These are phyloP conservation scores for Actinopyga echinites DNA, from an alignment of 53 echinoderm and acorn worm genomes.

Conservation along the genomic window DNA sequence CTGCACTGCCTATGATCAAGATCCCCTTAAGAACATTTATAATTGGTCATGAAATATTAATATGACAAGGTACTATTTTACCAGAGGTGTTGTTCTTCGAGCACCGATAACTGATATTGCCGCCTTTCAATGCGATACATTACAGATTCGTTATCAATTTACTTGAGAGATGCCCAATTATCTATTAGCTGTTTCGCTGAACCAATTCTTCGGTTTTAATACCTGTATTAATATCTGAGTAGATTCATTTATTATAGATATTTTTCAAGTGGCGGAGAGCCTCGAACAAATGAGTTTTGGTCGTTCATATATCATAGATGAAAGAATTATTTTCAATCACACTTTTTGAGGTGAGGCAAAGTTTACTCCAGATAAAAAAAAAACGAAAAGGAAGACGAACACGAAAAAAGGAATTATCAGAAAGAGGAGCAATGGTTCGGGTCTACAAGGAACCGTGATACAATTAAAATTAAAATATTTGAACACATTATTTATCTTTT, in stretches of 20 bases:
- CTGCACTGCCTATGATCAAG: no score
- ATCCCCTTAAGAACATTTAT: neutral
- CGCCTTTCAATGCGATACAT: neutral
- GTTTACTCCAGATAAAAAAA: neutral
- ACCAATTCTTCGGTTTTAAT: neutral
- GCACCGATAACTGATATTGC: neutral
- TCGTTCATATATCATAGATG: constrained; percentile 1
- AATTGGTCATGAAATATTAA: constrained; percentile 21
- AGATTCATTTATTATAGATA: constrained; percentile 31
- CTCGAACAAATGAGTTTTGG: constrained; percentile 2
- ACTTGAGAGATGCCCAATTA: neutral
- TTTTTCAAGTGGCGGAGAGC: constrained; percentile 1
- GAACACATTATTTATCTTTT: no score
- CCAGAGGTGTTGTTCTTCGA: constrained; percentile 13
- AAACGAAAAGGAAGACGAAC: neutral
- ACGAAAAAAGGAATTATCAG: no score
- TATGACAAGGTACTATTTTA: neutral
- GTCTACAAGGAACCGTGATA: no score
- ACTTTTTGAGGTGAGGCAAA: constrained; percentile 1
- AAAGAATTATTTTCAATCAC: constrained; percentile 25
- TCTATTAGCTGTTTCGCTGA: constrained; percentile 24
- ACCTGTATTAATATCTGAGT: constrained; percentile 44
- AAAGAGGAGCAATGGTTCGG: no score
- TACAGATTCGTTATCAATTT: constrained; percentile 30
- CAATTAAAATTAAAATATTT: no score